Base-by-base conservation (phyloP, 37 sponge, comb jelly and placozoan genomes). In the Theonella swinhoei region DNA sequence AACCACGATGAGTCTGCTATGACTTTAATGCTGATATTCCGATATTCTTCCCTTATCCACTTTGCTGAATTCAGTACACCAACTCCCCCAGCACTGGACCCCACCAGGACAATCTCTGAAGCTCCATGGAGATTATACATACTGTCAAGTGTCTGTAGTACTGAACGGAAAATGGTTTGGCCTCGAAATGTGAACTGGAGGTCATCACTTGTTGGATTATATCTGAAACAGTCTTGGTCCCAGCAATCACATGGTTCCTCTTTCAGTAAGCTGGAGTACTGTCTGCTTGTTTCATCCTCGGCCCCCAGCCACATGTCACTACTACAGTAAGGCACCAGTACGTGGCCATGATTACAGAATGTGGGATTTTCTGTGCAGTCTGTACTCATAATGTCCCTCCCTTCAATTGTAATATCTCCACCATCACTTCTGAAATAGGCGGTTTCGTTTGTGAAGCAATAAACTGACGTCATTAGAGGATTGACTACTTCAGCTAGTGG, bases 1-100 rank as follows among this genome's bases (percentile, higher is more conserved):
- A 96, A 96, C 97, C 97, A 96, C 33, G 92, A 58, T 0, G 97
- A 96, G 64, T 96, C 97, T 1, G 70, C 43, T 26, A 95, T 67
- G n/a, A 88, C 82, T 0, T 31, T 42, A 24, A 77, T 41, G 23
- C 20, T 79, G 30, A 65, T 38, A 39, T 70, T 43, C 0, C 62
- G 38, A 14, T 26, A 62, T 0, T 64, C 24, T 8, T 70, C 36
- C 2, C 39, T 32, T n/a, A 86, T 8, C 88, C 92, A 91, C 41
- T 85, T 66, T 8, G 92, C 92, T 14, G 78, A 83, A 59, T 88
- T 94, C 26, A 93, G 33, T 17, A 80, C 87, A 20, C 95, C 97
- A 1, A 96, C 39, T 31, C 97, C 97, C 5, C 97, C 97, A 34
- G 97, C 94, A 82, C 95, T 94, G 43, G 89, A 85, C 0, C 97